Evolutionary conservation across 2,888 invertebrate species (phyloP).

Genomic region (Nomada goodeniana): DNA sequence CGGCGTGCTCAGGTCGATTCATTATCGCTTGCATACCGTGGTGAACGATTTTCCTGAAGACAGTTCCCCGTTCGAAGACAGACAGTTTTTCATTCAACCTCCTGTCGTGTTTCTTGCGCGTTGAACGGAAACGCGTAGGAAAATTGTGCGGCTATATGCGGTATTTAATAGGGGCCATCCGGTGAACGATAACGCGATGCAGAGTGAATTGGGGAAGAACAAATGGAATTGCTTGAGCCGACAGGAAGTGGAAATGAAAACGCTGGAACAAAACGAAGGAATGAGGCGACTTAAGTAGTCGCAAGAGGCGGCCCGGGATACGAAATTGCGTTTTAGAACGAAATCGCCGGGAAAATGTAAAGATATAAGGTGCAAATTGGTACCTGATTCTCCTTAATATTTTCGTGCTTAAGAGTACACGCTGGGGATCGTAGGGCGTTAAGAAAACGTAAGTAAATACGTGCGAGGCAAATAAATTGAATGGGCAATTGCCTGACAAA

Average conservation of each 20-base stretch:
- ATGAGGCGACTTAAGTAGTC: slow-evolving; percentile 25
- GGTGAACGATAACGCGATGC: slow-evolving; percentile 18
- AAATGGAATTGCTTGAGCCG: slow-evolving; percentile 18
- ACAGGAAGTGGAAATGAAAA: not conserved
- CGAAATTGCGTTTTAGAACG: slow-evolving; percentile 7
- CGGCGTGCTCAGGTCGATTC: slow-evolving; percentile 23
- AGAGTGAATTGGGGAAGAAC: slow-evolving; percentile 21
- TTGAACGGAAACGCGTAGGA: too few relatives aligned
- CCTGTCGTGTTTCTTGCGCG: too few relatives aligned
- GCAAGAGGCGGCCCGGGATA: not conserved
- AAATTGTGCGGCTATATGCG: slow-evolving; percentile 4
- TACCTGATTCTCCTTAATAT: too few relatives aligned
- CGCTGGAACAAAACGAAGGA: not conserved
- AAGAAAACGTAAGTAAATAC: too few relatives aligned
- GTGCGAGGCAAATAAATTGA: too few relatives aligned
- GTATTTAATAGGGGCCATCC: too few relatives aligned
- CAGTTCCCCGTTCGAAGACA: not conserved
- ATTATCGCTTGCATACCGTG: slow-evolving; percentile 9
- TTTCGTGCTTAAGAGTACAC: too few relatives aligned
- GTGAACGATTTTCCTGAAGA: not conserved
- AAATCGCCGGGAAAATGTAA: not conserved
- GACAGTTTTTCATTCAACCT: too few relatives aligned
- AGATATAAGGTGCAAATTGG: too few relatives aligned
- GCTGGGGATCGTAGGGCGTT: too few relatives aligned
- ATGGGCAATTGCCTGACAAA: too few relatives aligned